Percentiles rank a stretch among this genome's conserved stretches.
These are phyloP conservation scores for Pyrochroa serraticornis DNA, from an alignment of 2,888 invertebrate genomes.

Conservation along the genomic window DNA sequence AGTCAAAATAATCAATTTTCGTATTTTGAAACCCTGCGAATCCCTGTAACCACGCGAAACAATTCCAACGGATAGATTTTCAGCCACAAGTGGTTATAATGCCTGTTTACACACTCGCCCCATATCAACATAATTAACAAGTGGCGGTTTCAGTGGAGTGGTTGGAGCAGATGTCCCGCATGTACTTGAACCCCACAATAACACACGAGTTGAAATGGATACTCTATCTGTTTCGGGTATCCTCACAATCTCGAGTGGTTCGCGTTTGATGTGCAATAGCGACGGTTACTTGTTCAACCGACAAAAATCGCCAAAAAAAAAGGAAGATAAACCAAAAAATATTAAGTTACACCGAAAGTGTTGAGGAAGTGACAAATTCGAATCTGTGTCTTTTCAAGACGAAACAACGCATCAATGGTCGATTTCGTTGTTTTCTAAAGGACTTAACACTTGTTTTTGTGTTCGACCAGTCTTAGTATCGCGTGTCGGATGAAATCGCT, in stretches of 20 bases:
- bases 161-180: slow-evolving; percentile 38
- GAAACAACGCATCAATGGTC: too few species aligned
- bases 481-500: slow-evolving; percentile 10
- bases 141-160: slow-evolving; percentile 36
- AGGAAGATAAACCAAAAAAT: neutral
- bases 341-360: neutral
- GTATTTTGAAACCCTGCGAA: too few species aligned
- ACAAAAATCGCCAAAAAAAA: slow-evolving; percentile 15
- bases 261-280: slow-evolving; percentile 8
- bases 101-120: slow-evolving; percentile 33
- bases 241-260: slow-evolving; percentile 9
- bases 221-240: slow-evolving; percentile 21
- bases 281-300: slow-evolving; percentile 8
- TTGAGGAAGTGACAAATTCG: too few species aligned
- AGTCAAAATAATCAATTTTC: too few species aligned
- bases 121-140: slow-evolving; percentile 38
- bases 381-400: too few species aligned
- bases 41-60: too few species aligned
- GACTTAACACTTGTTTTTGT: slow-evolving; percentile 13
- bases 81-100: too few species aligned
- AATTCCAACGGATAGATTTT: slow-evolving; percentile 12
- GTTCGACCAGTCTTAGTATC: slow-evolving; percentile 4
- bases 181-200: slow-evolving; percentile 36
- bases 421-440: slow-evolving; percentile 2
- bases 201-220: slow-evolving; percentile 40